Evolutionary conservation across 2,888 invertebrate species (phyloP).

Genomic region (Tachina fera): DNA sequence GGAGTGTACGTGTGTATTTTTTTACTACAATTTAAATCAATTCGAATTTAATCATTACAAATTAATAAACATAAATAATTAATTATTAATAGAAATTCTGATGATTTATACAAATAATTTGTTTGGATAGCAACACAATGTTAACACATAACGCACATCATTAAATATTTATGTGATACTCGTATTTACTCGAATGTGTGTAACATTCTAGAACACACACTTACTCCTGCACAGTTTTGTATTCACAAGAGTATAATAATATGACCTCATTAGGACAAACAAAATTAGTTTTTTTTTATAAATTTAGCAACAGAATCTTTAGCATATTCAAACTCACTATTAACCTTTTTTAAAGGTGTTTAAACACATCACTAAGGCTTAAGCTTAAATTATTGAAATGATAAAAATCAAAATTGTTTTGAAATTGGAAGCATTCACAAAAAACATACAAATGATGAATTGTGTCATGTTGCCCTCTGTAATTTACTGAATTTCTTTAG

Average conservation of each 20-base stretch:
- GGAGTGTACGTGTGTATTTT: too few species aligned
- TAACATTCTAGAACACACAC: neutral
- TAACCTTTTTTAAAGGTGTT: neutral
- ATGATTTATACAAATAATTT: neutral
- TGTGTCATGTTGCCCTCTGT: neutral
- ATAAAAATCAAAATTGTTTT: constrained; percentile 34
- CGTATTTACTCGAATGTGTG: neutral
- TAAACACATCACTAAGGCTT: constrained; percentile 5
- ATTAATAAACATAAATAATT: constrained; percentile 65
- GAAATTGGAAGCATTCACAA: constrained; percentile 16
- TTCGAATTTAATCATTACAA: constrained; percentile 52
- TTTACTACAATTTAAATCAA: constrained; percentile 61
- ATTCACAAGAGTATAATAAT: too few species aligned
- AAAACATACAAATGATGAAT: constrained; percentile 4
- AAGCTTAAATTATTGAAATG: constrained; percentile 15
- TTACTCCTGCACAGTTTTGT: too few species aligned
- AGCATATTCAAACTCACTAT: neutral
- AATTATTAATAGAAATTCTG: constrained; percentile 32
- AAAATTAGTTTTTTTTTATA: too few species aligned
- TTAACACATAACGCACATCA: neutral
- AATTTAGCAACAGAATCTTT: neutral
- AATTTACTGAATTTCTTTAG: neutral
- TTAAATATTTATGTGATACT: neutral
- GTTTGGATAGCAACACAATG: neutral
- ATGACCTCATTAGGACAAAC: too few species aligned